phyloP scores from a whole-genome alignment of 1,140 invertebrate genomes.

The Microplitis demolitor region DNA sequence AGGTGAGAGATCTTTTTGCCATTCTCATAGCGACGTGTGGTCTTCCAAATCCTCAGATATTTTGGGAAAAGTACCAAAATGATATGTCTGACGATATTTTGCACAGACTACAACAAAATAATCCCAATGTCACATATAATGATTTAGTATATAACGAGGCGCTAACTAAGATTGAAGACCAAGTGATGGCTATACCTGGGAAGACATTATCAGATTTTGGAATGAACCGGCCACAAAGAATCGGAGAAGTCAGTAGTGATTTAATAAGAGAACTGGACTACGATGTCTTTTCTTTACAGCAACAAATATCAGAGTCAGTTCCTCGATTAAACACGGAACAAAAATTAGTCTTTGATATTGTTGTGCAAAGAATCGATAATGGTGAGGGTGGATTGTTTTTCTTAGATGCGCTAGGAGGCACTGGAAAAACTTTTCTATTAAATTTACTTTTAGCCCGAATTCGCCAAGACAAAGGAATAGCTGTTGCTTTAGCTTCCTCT shows the following conservation, averaged over 20 bases:
- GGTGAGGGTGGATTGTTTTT: conserved; percentile 48
- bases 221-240: conserved; percentile 48
- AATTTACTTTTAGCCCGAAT: too few relatives aligned
- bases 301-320: conserved; percentile 44
- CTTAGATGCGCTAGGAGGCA: conserved; percentile 44
- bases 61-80: too few relatives aligned
- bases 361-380: conserved; percentile 48
- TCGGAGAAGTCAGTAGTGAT: conserved; percentile 46
- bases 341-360: conserved; percentile 44
- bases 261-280: conserved; percentile 49
- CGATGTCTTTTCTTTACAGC: conserved; percentile 36
- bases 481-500: conserved; percentile 30
- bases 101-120: not conserved
- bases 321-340: conserved; percentile 48
- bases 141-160: conserved; percentile 51
- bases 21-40: too few relatives aligned
- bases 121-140: conserved; percentile 6
- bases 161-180: conserved; percentile 50
- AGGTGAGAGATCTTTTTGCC: too few relatives aligned
- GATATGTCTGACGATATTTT: not conserved
- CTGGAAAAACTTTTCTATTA: conserved; percentile 45
- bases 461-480: too few relatives aligned
- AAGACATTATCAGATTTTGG: conserved; percentile 35
- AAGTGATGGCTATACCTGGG: conserved; percentile 39
- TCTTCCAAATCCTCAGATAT: too few relatives aligned